Evolutionary conservation across 1,140 invertebrate species (phyloP), one percentile per base, ranked within the genome.

Genomic region (Prorops nasuta): DNA sequence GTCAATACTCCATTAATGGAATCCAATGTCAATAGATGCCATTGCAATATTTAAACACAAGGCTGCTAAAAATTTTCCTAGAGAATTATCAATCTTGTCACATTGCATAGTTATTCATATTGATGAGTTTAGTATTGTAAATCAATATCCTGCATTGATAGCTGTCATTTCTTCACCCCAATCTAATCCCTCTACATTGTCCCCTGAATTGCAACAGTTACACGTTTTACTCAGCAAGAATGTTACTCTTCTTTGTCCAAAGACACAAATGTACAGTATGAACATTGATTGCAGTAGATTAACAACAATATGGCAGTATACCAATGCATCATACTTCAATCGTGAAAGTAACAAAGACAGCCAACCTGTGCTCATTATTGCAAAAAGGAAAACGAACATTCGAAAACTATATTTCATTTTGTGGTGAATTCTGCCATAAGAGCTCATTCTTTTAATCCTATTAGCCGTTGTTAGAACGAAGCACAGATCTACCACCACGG

Each of bases 91-190:
- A n/a, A n/a, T n/a, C n/a, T n/a, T n/a, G n/a, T n/a, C n/a, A n/a
- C n/a, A n/a, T n/a, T n/a, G n/a, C n/a, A n/a, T n/a, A n/a, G n/a
- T n/a, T n/a, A n/a, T n/a, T n/a, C n/a, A n/a, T n/a, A n/a, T n/a
- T n/a, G n/a, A 28, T 28, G 32, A 35, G 28, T 38, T 39, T 19
- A 24, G 34, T 14, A 24, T 19, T 22, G 15, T 36, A 14, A 66
- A 74, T 75, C 81, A 86, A 66, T 86, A 84, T 48, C 84, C 85
- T 17, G 85, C 84, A 67, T 90, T 88, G 81, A 90, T 90, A 47
- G 88, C 86, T 32, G 86, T 86, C 86, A 91, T 85, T 78, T 92
- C 90, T 69, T 92, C 90, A 3, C 89, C 90, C 89, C 89, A 91
- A 60, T 91, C 89, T 17, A 77, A 55, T 1, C 82, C 84, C 0